Evolutionary conservation across 2,797 vertebrate genomes (phyloP).

Genomic region (Myotis findleyi): DNA sequence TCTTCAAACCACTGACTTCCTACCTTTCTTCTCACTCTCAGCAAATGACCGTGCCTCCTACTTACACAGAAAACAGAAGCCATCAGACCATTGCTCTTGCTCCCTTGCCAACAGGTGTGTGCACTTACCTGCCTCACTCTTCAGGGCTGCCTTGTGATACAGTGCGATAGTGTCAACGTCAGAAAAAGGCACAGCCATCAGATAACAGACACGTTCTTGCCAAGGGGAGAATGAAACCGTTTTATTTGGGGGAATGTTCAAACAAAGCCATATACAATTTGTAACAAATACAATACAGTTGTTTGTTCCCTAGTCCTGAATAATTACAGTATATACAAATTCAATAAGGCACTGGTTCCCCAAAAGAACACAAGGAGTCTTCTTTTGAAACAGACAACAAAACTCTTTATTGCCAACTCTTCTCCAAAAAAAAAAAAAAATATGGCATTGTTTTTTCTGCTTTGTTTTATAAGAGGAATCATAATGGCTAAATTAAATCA

Average conservation of each 20-base stretch:
- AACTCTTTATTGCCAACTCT: conserved; percentile 79
- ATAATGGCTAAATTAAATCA: conserved; percentile 64
- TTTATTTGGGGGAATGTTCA: conserved; percentile 92
- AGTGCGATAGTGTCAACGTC: neutral
- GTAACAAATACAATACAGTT: conserved; percentile 87
- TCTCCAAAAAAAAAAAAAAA: conserved; percentile 79
- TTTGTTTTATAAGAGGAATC: conserved; percentile 70
- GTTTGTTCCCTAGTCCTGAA: conserved; percentile 85
- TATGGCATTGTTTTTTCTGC: conserved; percentile 70
- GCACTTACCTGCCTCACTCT: neutral
- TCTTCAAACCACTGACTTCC: neutral
- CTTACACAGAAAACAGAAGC: neutral
- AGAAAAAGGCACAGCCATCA: neutral
- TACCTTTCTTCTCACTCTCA: neutral
- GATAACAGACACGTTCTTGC: conserved; percentile 23
- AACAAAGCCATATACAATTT: conserved; percentile 89
- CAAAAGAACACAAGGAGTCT: conserved; percentile 87
- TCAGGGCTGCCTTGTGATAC: neutral
- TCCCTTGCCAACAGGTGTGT: neutral
- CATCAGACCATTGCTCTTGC: neutral
- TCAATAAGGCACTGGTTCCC: conserved; percentile 94
- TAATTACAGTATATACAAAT: conserved; percentile 91
- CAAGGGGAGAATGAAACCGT: conserved; percentile 84
- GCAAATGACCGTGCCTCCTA: neutral
- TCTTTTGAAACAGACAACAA: conserved; percentile 83